A percentile compares a stretch with the other conserved stretches of the same genome.
These are phyloP conservation scores for Hoplostethus atlanticus DNA, from an alignment of 2,797 vertebrate genomes.

Conservation along the genomic window DNA sequence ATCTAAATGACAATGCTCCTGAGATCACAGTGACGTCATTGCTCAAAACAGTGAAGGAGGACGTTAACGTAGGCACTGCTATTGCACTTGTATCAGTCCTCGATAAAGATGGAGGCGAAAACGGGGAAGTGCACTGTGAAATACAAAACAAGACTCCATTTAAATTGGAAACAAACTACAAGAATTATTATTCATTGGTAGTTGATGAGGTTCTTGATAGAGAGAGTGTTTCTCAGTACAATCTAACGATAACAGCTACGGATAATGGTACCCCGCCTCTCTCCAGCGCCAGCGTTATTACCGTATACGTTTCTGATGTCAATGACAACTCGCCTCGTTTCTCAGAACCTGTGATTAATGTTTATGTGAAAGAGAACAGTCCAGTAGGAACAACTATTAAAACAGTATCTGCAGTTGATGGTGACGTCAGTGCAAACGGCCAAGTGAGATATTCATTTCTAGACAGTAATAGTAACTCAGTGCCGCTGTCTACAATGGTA, in stretches of 20 bases:
- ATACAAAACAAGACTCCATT: constrained; percentile 6
- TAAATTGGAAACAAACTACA: constrained; percentile 28
- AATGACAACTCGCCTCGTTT: constrained; percentile 77
- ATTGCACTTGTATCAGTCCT: constrained; percentile 40
- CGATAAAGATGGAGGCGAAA: constrained; percentile 47
- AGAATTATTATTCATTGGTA: constrained; percentile 51
- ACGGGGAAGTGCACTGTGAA: constrained; percentile 29
- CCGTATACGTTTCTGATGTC: constrained; percentile 64
- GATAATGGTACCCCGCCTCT: constrained; percentile 44
- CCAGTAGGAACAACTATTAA: constrained; percentile 11
- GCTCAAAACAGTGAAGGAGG: constrained; percentile 35
- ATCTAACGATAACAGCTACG: constrained; percentile 30
- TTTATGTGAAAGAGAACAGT: constrained; percentile 39
- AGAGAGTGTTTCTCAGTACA: constrained; percentile 33
- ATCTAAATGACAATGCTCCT: constrained; percentile 51
- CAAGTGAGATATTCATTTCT: constrained; percentile 28
- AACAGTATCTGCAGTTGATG: constrained; percentile 22
- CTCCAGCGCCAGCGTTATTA: constrained; percentile 34
- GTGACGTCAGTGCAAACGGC: constrained; percentile 25
- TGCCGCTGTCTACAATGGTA: constrained; percentile 80
- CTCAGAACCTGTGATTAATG: constrained; percentile 16
- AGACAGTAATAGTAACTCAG: constrained; percentile 70
- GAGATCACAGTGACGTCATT: constrained; percentile 40
- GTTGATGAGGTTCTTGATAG: constrained; percentile 38
- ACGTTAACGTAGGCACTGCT: constrained; percentile 27